These are phyloP conservation scores for Drosophila vallismaia DNA, from an alignment of 2,888 invertebrate species.

Conservation along the genomic window DNA sequence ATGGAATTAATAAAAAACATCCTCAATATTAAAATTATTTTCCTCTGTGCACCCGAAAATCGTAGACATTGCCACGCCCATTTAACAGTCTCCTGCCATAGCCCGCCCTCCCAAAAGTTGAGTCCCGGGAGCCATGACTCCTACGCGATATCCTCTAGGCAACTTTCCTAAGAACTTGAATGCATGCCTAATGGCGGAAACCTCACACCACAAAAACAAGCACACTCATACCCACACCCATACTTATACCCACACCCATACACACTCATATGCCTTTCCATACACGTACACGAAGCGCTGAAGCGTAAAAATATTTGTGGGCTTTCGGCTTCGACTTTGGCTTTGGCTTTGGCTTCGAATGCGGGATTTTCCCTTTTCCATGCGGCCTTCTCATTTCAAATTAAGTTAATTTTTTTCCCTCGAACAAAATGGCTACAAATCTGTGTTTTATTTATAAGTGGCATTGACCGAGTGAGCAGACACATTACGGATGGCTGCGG, in stretches of 20 bases:
- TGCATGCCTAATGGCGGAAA: constrained; percentile 38
- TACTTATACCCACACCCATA: constrained; percentile 6
- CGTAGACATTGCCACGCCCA: constrained; percentile 36
- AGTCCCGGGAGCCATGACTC: constrained; percentile 1
- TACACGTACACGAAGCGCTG: constrained; percentile 40
- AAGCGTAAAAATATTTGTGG: constrained; percentile 64
- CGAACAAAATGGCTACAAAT: constrained; percentile 54
- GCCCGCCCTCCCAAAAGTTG: neutral
- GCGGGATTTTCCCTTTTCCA: constrained; percentile 13
- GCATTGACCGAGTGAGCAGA: constrained; percentile 35
- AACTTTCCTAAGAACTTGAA: constrained; percentile 36
- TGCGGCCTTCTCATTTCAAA: constrained; percentile 53
- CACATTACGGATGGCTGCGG: constrained; percentile 35
- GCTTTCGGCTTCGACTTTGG: constrained; percentile 53
- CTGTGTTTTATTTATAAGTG: constrained; percentile 66
- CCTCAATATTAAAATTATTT: neutral
- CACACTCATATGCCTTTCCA: constrained; percentile 5
- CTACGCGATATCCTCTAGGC: constrained; percentile 23
- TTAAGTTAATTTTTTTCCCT: constrained; percentile 48
- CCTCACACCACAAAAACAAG: constrained; percentile 15
- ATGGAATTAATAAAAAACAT: neutral
- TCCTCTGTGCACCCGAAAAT: constrained; percentile 5
- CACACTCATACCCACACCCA: constrained; percentile 3
- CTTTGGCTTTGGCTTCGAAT: constrained; percentile 22
- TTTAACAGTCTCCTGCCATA: constrained; percentile 12